A percentile compares a stretch with the other conserved stretches of the same genome.
Conservation (phyloP, 2,113 vertebrate genomes). For the Eudorcas thomsonii region DNA sequence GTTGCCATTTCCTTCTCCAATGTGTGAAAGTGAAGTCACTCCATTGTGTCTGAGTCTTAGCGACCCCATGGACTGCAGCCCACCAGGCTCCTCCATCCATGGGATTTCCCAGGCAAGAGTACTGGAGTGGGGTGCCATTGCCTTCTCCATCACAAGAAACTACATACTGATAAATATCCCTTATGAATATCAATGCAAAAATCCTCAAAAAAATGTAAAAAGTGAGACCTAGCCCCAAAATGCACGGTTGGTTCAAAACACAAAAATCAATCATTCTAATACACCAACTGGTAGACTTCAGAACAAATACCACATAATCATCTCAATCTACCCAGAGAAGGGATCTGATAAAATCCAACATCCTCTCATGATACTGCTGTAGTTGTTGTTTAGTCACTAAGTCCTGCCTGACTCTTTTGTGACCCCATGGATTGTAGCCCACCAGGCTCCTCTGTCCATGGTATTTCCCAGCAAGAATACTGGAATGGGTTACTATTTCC, state of each 20-base stretch:
- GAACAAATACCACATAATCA: neutral
- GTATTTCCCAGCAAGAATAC: neutral
- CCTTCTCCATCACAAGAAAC: neutral
- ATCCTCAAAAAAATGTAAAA: neutral
- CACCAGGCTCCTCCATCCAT: too few species aligned
- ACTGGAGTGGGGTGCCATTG: too few species aligned
- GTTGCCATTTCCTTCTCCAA: too few species aligned
- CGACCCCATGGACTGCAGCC: too few species aligned
- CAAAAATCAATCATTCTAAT: neutral
- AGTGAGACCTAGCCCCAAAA: neutral
- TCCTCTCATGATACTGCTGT: neutral
- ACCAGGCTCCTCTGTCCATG: neutral
- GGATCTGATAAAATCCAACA: neutral
- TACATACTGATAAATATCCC: neutral
- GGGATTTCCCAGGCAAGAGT: too few species aligned
- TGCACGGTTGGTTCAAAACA: neutral
- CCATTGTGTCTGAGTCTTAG: too few species aligned
- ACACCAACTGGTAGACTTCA: neutral
- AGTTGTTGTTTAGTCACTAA: neutral
- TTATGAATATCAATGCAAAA: neutral
- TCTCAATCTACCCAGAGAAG: neutral
- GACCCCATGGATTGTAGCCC: neutral
- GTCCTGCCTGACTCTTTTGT: neutral
- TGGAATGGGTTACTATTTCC: neutral
- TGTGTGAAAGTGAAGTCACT: too few species aligned